Conservation (phyloP, 2,113 vertebrate species). For the Pachycephala philippinensis region DNA sequence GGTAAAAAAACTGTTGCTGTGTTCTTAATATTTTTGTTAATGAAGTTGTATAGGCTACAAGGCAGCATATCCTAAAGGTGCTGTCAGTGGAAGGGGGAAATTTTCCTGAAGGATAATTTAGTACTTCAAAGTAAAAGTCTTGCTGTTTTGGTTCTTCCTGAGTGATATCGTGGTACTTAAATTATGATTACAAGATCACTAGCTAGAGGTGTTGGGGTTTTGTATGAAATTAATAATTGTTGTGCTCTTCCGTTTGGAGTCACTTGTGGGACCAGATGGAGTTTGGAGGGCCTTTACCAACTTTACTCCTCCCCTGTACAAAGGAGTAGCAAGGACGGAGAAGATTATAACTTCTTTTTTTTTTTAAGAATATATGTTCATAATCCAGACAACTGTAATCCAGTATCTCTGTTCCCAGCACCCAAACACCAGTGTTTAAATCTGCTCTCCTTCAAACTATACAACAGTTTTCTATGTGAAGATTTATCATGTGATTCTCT, state of each 20-base stretch:
- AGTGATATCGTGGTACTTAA: neutral
- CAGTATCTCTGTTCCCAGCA: neutral
- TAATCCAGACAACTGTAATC: neutral
- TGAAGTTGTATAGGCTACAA: neutral
- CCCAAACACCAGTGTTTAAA: neutral
- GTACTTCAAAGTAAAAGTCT: neutral
- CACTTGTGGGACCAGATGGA: neutral
- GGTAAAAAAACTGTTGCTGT: neutral
- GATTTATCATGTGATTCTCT: conserved; percentile 63
- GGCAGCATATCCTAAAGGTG: neutral
- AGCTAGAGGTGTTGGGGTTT: neutral
- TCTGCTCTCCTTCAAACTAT: conserved; percentile 26
- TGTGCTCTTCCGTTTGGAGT: neutral
- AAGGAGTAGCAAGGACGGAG: neutral
- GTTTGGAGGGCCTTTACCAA: neutral
- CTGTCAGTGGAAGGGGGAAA: neutral
- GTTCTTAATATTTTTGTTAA: neutral
- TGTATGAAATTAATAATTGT: neutral
- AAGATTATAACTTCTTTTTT: neutral
- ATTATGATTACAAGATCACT: neutral
- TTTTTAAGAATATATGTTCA: neutral
- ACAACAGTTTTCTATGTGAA: conserved; percentile 39
- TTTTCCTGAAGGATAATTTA: neutral
- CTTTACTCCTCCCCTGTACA: neutral
- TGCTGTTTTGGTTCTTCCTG: neutral